phyloP scores from a whole-genome alignment of 1,140 invertebrate species.

The Lineus longissimus region DNA sequence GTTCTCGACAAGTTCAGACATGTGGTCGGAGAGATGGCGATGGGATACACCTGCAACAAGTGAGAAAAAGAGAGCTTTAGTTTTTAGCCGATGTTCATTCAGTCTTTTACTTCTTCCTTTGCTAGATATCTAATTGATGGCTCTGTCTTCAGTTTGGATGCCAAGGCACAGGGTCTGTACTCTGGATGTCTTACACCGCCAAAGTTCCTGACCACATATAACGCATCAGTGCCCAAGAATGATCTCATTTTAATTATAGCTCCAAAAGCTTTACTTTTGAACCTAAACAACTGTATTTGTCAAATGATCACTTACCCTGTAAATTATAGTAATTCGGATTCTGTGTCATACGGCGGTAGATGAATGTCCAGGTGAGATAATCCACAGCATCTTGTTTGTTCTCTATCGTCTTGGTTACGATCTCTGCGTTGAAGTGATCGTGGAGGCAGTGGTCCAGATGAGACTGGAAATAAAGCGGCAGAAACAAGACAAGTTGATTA shows the following conservation, averaged over 20 bases:
- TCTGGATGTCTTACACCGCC: too few species aligned
- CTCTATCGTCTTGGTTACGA: constrained; percentile 99
- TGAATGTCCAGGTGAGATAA: constrained; percentile 98
- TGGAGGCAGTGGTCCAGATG: constrained; percentile 95
- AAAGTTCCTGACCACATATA: too few species aligned
- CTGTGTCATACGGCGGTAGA: constrained; percentile 94
- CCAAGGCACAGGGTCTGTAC: too few species aligned
- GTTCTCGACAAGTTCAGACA: constrained; percentile 96
- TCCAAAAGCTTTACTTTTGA: too few species aligned
- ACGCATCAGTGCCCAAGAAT: too few species aligned
- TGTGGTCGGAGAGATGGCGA: constrained; percentile 93
- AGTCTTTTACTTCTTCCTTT: too few species aligned
- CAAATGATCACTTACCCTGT: constrained; percentile 58
- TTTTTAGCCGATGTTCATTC: too few species aligned
- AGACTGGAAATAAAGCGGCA: constrained; percentile 58
- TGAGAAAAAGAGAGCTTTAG: background rate
- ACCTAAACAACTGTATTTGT: background rate
- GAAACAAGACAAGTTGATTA: background rate
- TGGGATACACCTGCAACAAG: constrained; percentile 78
- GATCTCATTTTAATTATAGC: too few species aligned
- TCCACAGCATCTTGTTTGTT: constrained; percentile 99
- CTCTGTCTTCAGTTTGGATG: too few species aligned
- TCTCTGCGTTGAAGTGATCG: constrained; percentile 99
- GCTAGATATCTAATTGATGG: too few species aligned
- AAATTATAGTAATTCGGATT: constrained; percentile 99